Evolutionary conservation across 35 echinoderm and acorn worm genomes (phyloP).

Genomic region (Diadema setosum): DNA sequence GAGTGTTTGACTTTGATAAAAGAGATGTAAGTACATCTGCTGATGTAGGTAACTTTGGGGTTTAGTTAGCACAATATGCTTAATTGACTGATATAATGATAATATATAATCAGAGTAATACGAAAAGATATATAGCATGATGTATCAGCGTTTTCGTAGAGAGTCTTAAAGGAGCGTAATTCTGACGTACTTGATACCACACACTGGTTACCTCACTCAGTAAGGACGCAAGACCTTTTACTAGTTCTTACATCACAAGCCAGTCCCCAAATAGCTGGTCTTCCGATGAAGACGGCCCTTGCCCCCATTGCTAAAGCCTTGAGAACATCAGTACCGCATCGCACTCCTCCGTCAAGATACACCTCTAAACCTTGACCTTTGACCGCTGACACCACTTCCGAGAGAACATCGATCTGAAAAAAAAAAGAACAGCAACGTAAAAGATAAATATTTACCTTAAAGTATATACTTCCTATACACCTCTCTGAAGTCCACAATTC

Average conservation of each 20-base stretch:
- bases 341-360: constrained; percentile 41
- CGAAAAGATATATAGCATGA: too few species aligned
- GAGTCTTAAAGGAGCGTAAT: background rate
- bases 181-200: too few species aligned
- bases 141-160: too few species aligned
- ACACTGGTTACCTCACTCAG: too few species aligned
- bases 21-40: too few species aligned
- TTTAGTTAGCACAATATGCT: too few species aligned
- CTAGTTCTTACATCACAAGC: constrained; percentile 42
- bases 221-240: background rate
- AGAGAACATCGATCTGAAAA: constrained; percentile 31
- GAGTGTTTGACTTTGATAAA: too few species aligned
- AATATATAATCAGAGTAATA: background rate
- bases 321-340: constrained; percentile 46
- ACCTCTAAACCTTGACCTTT: constrained; percentile 13
- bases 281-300: constrained; percentile 43
- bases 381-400: constrained; percentile 37
- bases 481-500: too few species aligned
- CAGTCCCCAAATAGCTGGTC: constrained; percentile 46
- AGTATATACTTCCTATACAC: too few species aligned
- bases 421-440: background rate
- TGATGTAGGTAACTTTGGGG: too few species aligned
- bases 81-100: background rate
- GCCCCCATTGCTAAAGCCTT: constrained; percentile 50
- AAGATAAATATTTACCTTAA: background rate